Evolutionary conservation across 2,888 invertebrate species (phyloP), one percentile per base, ranked within the genome.

Genomic region (Hylaea fasciaria): DNA sequence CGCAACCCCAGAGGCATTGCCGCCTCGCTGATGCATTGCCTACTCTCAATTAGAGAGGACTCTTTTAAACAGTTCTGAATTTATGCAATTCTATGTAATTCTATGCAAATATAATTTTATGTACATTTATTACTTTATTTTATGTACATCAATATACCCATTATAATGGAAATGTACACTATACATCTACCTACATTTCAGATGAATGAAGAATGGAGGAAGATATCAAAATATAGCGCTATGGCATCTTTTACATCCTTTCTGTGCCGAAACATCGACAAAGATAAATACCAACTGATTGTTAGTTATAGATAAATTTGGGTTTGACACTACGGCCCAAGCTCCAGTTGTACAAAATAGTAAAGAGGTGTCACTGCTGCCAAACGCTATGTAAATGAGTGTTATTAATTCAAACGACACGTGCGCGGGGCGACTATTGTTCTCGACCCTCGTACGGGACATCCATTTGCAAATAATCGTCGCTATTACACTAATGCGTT

Each of bases 391-490:
- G 74, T 68, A 78, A 80, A 83, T 78, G 67, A 68, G 64, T 70
- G 76, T 76, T 77, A 79, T 77, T 74, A 78, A 84, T 84, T 80
- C 76, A 75, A 80, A 80, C 74, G 74, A 74, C 75, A 77, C 69
- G 73, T 74, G 73, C 68, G 70, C 68, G 64, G 68, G 67, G 66
- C 71, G 70, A 68, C 82, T 76, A 85, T 86, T 86, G 85, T 84
- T 81, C 74, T 77, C 66, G 64, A 55, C 65, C 64, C 68, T 70
- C 70, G 71, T 70, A 68, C 72, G 72, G 66, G 74, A 74, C 75
- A 74, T 76, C 74, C 72, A 83, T 82, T 83, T 83, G 78, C 76
- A 80, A 85, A 82, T 84, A 82, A 84, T 84, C 70, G 73, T 72
- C 63, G 67, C 75, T 77, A 81, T 83, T 81, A 76, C 70, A 48